Conservation (phyloP, 2,797 vertebrate species). For the Caiman crocodilus region DNA sequence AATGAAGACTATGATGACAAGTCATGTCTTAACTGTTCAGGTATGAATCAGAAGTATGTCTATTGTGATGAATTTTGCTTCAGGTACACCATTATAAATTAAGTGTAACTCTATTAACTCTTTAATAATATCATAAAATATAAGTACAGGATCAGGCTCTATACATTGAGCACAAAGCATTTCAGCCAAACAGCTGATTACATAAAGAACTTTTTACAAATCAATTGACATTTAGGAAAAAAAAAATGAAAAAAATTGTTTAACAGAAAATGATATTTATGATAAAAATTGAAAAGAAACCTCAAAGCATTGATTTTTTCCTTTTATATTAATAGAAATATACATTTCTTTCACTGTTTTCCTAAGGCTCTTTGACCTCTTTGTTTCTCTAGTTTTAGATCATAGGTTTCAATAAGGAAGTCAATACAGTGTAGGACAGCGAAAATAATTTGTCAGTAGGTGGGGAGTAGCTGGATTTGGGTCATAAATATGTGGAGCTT, state of each 20-base stretch:
- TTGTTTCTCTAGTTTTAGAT: background rate
- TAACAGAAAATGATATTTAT: background rate
- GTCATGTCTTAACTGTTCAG: too few relatives aligned
- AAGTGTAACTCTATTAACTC: background rate
- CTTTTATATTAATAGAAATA: background rate
- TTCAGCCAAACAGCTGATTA: too few relatives aligned
- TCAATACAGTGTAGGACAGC: background rate
- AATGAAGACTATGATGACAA: too few relatives aligned
- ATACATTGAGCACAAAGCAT: too few relatives aligned
- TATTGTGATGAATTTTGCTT: too few relatives aligned
- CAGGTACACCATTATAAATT: too few relatives aligned
- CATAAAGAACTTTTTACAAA: too few relatives aligned
- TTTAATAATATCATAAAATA: too few relatives aligned
- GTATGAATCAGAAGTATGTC: too few relatives aligned
- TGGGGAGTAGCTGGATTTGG: background rate
- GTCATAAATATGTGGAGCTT: background rate
- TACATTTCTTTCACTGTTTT: background rate
- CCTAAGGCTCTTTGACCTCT: background rate
- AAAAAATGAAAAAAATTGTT: background rate
- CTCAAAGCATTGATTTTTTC: background rate
- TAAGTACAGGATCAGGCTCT: too few relatives aligned
- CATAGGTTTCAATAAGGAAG: background rate
- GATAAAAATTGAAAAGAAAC: background rate
- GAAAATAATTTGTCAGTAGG: background rate
- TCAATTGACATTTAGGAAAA: too few relatives aligned